Evolutionary conservation across 2,797 vertebrate genomes (phyloP), one percentile per base, ranked within the genome.

Genomic region (Alauda arvensis): DNA sequence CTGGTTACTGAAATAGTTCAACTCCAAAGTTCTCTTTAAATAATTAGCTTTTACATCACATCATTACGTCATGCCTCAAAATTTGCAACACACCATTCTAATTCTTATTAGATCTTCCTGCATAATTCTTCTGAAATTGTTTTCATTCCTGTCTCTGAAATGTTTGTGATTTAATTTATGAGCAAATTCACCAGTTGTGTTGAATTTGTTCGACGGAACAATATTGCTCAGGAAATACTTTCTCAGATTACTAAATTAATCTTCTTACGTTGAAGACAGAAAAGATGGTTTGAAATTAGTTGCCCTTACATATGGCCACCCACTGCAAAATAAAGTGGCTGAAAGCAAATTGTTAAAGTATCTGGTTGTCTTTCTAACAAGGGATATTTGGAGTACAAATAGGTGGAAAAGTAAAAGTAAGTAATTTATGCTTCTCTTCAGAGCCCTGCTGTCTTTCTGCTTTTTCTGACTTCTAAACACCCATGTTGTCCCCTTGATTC

Each of bases 171-270:
- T 82, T 79, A 43, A 56, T 83, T 79, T 85, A n/a, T 51, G 34
- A 63, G 6, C 14, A 62, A 6, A 55, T 3, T 70, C 9, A 25
- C 8, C 5, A 43, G 10, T 16, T 59, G 26, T 1, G 0, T 51
- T 85, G 16, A 85, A 40, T 80, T 76, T 77, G 17, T 3, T 62
- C 66, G n/a, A 31, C 57, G 43, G 31, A 65, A 46, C n/a, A 72
- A 55, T 77, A 80, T 12, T 56, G 21, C 43, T 69, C 39, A 34
- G 39, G 39, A 78, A 65, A 68, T 72, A 33, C 7, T 65, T 61
- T 80, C 51, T 79, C 43, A 45, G 68, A 72, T 89, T 68, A 31
- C 12, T 72, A 51, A 37, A 48, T 20, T 65, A 63, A 12, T 59
- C 26, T n/a, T 43, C 34, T 24, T 28, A 65, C 62, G 7, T n/a